These are phyloP conservation scores for Pogonognathellus flavescens DNA, from an alignment of 1,140 invertebrate species.

Conservation along the genomic window DNA sequence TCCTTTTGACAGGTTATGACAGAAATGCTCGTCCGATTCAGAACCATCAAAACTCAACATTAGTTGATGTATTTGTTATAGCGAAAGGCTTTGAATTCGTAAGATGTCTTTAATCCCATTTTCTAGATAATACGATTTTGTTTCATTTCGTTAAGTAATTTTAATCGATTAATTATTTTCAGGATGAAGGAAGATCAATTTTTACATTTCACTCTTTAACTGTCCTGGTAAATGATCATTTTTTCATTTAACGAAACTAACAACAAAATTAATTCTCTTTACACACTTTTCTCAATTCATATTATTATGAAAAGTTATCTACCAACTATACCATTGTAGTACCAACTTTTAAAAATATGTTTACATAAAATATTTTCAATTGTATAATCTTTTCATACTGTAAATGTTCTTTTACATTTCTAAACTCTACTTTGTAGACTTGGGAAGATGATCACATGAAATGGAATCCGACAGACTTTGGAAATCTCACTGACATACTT, in stretches of 20 bases:
- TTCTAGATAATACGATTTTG: background rate
- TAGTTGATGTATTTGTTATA: background rate
- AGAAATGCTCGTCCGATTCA: background rate
- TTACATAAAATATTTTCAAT: background rate
- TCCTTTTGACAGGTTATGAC: background rate
- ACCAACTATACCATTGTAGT: background rate
- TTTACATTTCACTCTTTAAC: background rate
- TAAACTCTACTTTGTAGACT: no score
- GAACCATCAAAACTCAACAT: background rate
- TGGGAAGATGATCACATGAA: background rate
- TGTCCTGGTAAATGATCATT: background rate
- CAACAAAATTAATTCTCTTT: background rate
- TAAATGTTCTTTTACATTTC: no score
- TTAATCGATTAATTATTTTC: background rate
- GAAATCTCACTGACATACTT: background rate
- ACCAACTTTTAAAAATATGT: no score
- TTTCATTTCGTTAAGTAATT: background rate
- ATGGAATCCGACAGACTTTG: background rate
- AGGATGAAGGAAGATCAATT: background rate
- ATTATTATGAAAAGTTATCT: background rate
- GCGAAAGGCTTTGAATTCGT: background rate
- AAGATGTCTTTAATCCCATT: background rate
- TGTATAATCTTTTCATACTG: background rate
- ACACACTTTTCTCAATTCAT: background rate
- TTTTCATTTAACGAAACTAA: background rate